Conservation (phyloP, 1,140 invertebrate genomes). For the Bacillus rossius region DNA sequence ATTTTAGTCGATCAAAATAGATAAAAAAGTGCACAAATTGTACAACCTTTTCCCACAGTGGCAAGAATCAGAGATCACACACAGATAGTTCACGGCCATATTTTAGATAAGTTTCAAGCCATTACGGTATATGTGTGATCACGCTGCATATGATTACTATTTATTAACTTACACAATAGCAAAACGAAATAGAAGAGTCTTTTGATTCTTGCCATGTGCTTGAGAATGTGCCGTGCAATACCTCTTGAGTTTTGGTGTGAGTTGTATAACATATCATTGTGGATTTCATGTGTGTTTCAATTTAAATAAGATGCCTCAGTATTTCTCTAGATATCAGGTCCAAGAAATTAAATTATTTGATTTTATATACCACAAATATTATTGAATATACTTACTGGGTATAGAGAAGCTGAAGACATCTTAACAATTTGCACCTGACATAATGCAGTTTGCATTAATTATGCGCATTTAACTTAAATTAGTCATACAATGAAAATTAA, state of each 20-base stretch:
- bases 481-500: slow-evolving; percentile 15
- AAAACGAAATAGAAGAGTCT: neutral
- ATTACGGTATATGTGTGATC: neutral
- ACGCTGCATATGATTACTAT: neutral
- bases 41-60: slow-evolving; percentile 20
- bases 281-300: slow-evolving; percentile 18
- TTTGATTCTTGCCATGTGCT: slow-evolving; percentile 19
- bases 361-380: neutral
- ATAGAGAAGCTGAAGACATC: slow-evolving; percentile 16
- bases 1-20: slow-evolving; percentile 14
- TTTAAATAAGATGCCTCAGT: slow-evolving; percentile 17
- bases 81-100: neutral
- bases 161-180: neutral
- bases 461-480: slow-evolving; percentile 16
- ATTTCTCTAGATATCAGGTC: slow-evolving; percentile 2
- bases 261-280: slow-evolving; percentile 24
- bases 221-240: slow-evolving; percentile 23
- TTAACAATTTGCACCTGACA: slow-evolving; percentile 13
- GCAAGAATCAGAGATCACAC: slow-evolving; percentile 13
- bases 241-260: slow-evolving; percentile 21
- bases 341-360: neutral
- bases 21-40: slow-evolving; percentile 16
- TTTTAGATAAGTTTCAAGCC: neutral
- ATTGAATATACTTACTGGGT: neutral
- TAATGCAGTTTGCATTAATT: slow-evolving; percentile 20